A percentile compares a stretch with the other conserved stretches of the same genome.
Conservation (phyloP, 2,797 vertebrate genomes). For the Setipinna tenuifilis region DNA sequence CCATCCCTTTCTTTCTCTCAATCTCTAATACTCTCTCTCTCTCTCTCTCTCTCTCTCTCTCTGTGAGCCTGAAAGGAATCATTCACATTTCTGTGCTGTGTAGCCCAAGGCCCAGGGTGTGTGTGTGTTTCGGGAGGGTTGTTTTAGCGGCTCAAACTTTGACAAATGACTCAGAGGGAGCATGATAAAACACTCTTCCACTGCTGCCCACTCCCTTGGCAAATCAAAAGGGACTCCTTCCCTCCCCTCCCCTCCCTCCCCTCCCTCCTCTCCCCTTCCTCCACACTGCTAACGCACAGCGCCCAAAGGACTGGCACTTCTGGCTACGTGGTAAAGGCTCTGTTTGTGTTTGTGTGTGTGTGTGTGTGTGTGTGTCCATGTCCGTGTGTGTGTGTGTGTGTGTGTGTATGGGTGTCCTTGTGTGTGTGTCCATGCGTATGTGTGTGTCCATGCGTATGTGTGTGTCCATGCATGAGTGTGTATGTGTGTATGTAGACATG, state of each 20-base stretch:
- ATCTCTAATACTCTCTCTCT: too few species aligned
- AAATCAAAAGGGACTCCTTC: conserved; percentile 59
- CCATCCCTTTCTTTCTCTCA: neutral
- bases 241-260: too few species aligned
- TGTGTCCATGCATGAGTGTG: neutral
- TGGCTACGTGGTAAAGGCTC: neutral
- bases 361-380: neutral
- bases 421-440: too few species aligned
- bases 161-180: conserved; percentile 55
- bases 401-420: neutral
- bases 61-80: conserved; percentile 48
- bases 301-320: neutral
- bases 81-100: conserved; percentile 51
- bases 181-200: conserved; percentile 52
- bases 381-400: neutral
- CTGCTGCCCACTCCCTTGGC: conserved; percentile 43
- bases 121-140: conserved; percentile 39
- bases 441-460: neutral
- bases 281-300: neutral
- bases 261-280: too few species aligned
- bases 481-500: neutral
- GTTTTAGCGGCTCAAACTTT: conserved; percentile 55
- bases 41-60: conserved; percentile 17
- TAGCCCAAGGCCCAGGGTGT: conserved; percentile 41
- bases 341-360: neutral